Evolutionary conservation across 2,888 invertebrate species (phyloP), one percentile per base, ranked within the genome.

Genomic region (Coremacera marginata): DNA sequence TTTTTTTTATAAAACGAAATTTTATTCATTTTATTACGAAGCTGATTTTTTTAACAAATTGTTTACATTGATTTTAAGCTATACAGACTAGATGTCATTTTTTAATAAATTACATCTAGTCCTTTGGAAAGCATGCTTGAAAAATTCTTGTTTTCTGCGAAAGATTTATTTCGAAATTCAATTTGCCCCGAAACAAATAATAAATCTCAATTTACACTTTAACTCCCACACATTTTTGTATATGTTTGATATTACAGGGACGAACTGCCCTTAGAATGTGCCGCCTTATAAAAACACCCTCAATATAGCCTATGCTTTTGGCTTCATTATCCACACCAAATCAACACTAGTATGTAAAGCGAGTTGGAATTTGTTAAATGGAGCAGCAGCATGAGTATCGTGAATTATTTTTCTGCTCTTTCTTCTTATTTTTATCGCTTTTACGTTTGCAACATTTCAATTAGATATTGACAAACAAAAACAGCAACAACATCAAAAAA

Each of bases 341-440:
- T 44, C 44, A 44, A 44, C 14, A 44, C 11, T n/a, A 22, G 27
- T 60, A 31, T 5, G 31, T 5, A 84, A 82, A 80, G 82, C 85
- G 86, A 84, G 83, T 86, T 83, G 86, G 83, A 85, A 86, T 84
- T 84, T 86, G 86, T 86, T 84, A 85, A 84, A 85, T 86, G 85
- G 86, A 84, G 84, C 84, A 84, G 85, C 84, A 84, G 84, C 82
- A 70, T 62, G 49, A 60, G 37, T 27, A 31, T 62, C 19, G 67
- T n/a, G 77, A 60, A 34, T 77, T 82, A 74, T 82, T 78, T 79
- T 70, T 78, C 79, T 82, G 80, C 19, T 55, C 55, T n/a, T n/a
- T n/a, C n/a, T 5, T 63, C 82, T 79, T 80, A 78, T 81, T 85
- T 85, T 85, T 85, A 85, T 85, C 84, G 86, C 81, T 83, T 84